These are phyloP conservation scores for Anarrhichthys ocellatus DNA, from an alignment of 2,113 vertebrate genomes.

Conservation along the genomic window DNA sequence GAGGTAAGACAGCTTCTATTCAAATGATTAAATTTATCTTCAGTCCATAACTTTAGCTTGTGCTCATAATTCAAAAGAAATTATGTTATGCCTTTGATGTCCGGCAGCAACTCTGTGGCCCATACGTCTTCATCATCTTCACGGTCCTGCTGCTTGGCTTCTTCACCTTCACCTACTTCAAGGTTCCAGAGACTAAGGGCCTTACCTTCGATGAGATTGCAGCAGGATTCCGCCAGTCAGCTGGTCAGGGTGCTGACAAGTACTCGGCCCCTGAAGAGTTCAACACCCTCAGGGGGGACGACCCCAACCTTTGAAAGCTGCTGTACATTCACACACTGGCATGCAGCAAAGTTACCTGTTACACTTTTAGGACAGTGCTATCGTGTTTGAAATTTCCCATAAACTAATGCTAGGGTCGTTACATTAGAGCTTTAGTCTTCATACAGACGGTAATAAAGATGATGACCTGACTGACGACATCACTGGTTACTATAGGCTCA, in stretches of 20 bases:
- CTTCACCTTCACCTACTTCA: conserved; percentile 97
- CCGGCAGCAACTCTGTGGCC: conserved; percentile 89
- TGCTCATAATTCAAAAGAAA: neutral
- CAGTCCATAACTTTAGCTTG: neutral
- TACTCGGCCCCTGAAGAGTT: conserved; percentile 89
- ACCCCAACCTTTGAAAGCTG: conserved; percentile 79
- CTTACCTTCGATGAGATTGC: conserved; percentile 94
- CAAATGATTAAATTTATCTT: neutral
- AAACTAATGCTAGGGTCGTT: neutral
- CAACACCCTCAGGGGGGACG: conserved; percentile 87
- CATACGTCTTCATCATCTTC: conserved; percentile 97
- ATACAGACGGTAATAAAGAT: neutral
- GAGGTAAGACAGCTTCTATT: conserved; percentile 81
- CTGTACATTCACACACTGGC: neutral
- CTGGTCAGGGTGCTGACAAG: conserved; percentile 78
- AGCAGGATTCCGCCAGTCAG: conserved; percentile 88
- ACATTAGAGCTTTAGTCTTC: neutral
- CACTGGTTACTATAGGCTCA: neutral
- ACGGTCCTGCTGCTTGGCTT: conserved; percentile 89
- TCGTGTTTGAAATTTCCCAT: neutral
- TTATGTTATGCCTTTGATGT: conserved; percentile 2
- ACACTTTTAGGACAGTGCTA: neutral
- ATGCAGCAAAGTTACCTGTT: neutral
- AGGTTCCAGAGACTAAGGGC: conserved; percentile 94
- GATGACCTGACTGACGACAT: neutral